Conservation (phyloP, 2,113 vertebrate genomes). For the Chrysochloris asiatica region DNA sequence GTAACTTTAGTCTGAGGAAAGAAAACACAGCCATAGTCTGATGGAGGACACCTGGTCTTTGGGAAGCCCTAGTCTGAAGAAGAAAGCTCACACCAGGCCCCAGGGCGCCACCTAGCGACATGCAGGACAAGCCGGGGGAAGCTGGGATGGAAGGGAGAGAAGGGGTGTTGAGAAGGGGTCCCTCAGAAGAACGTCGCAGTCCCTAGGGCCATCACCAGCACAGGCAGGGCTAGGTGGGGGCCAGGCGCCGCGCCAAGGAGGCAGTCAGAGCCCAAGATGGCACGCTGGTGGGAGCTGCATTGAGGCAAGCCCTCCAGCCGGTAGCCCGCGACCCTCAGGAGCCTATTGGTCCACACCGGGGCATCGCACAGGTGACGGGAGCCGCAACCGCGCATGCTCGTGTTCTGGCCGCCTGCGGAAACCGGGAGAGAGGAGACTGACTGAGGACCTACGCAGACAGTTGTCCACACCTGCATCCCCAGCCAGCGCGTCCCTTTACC, state of each 20-base stretch:
- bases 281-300: background rate
- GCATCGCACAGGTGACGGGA: background rate
- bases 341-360: rapidly evolving
- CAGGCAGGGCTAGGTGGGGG: background rate
- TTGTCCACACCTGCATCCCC: background rate
- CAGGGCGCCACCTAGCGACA: background rate
- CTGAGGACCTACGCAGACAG: rapidly evolving
- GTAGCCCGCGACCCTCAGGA: background rate
- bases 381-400: background rate
- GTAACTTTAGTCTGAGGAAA: background rate
- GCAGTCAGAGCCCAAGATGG: background rate
- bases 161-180: rapidly evolving
- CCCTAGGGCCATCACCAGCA: background rate
- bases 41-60: background rate
- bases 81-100: background rate
- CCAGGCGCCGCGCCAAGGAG: rapidly evolving
- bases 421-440: rapidly evolving
- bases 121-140: rapidly evolving
- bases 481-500: background rate
- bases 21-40: too few species aligned
- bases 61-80: background rate
- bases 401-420: background rate
- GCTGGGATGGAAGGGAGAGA: background rate
- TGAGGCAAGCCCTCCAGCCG: background rate
- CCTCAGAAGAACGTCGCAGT: background rate